Evolutionary conservation across 2,113 vertebrate genomes (phyloP).

Genomic region (Pteruthius melanotis): DNA sequence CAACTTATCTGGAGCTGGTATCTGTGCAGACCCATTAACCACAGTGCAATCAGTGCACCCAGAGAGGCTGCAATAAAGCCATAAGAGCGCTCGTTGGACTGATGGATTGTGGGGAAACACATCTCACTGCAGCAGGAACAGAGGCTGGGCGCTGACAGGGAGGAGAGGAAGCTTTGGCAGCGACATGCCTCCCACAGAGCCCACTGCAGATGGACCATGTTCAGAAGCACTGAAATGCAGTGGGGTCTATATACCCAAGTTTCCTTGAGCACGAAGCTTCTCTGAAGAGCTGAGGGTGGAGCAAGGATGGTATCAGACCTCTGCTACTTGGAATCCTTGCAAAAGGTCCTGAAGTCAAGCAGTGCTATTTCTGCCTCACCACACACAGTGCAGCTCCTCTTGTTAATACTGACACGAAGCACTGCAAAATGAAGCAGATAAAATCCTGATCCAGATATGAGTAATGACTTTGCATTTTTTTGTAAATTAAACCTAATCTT

Average conservation of each 20-base stretch:
- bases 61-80: background rate
- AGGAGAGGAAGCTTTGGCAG: background rate
- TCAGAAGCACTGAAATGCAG: background rate
- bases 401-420: background rate
- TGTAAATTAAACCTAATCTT: constrained; percentile 75
- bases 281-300: background rate
- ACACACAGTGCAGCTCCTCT: background rate
- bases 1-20: background rate
- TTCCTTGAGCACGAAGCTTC: background rate
- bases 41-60: background rate
- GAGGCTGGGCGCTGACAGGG: background rate
- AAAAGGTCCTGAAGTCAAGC: background rate
- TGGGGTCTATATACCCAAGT: background rate
- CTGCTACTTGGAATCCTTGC: background rate
- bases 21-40: background rate
- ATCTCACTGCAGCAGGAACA: background rate
- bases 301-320: background rate
- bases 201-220: rapidly evolving
- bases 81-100: rapidly evolving
- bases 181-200: background rate
- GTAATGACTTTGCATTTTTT: constrained; percentile 55
- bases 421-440: constrained; percentile 23
- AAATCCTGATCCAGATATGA: constrained; percentile 44
- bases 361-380: background rate
- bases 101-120: rapidly evolving